Evolutionary conservation across 2,113 vertebrate genomes (phyloP).

Genomic region (Mormyrus lacerda): DNA sequence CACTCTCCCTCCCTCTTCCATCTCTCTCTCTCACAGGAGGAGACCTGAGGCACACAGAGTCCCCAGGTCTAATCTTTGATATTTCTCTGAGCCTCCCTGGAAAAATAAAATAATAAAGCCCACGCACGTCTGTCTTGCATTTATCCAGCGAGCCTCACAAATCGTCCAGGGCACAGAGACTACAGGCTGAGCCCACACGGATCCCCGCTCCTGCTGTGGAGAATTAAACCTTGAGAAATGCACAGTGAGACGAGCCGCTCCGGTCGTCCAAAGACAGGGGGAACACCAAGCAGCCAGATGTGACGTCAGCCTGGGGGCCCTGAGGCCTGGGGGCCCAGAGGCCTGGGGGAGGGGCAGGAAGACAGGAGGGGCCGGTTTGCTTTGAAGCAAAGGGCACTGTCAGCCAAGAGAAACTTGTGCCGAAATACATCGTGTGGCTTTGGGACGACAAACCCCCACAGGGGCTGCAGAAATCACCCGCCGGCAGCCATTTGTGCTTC

Average conservation of each 20-base stretch:
- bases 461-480: neutral
- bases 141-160: neutral
- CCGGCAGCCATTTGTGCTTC: neutral
- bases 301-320: neutral
- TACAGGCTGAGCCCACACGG: neutral
- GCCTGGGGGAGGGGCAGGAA: neutral
- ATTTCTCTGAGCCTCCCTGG: constrained; percentile 1
- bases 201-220: neutral
- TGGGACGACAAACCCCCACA: neutral
- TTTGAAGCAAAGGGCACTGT: neutral
- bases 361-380: constrained; percentile 2
- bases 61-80: constrained; percentile 10
- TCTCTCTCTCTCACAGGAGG: neutral
- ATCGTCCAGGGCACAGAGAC: neutral
- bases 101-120: neutral
- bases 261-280: neutral
- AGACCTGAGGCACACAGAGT: neutral
- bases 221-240: neutral
- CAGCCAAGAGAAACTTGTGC: neutral
- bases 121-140: constrained; percentile 12
- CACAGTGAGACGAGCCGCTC: neutral
- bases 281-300: neutral
- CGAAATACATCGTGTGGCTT: neutral
- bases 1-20: neutral
- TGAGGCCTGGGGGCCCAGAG: neutral